Evolutionary conservation across 1,140 invertebrate species (phyloP), one percentile per base, ranked within the genome.

Genomic region (Tyrophagus putrescentiae): DNA sequence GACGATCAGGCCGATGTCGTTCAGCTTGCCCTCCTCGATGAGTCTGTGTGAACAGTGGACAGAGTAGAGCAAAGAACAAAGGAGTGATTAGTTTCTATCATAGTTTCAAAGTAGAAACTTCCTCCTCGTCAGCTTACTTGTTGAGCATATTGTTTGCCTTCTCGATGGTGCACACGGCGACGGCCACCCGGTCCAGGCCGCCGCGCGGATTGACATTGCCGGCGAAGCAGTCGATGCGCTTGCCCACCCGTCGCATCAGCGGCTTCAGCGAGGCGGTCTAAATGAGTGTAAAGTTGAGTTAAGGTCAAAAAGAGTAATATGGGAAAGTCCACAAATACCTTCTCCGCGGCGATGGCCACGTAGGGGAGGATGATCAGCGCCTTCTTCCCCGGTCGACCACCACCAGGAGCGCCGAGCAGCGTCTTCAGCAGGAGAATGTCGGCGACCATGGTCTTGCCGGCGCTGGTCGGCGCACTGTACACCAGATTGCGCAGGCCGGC

Each of bases 121-220:
- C n/a, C n/a, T n/a, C n/a, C n/a, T n/a, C n/a, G n/a, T n/a, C n/a
- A n/a, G 78, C 64, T 16, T 76, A 74, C 70, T 77, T 81, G 74
- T 98, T 98, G 6, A 98, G 75, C 34, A 98, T 77, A 65, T 84
- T 85, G 71, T 98, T 98, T 1, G 93, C 93, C 73, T 98, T 98
- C 73, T 98, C 95, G 63, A 98, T 98, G 0, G 94, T 98, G 72
- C 93, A 96, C 62, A 98, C 84, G 50, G 91, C 93, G 67, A 97
- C 77, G 70, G 96, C 82, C 0, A 93, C 80, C 52, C 79, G 74
- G 65, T 82, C 78, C 67, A 97, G 83, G 1, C 92, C 91, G 33
- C 92, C 90, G 11, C 84, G 78, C 1, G 93, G 90, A 48, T 80
- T 78, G 64, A 84, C 77, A 59, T 83, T 84, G 0, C 95, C 94